Conservation (phyloP, 2,113 vertebrate genomes). For the Rissa tridactyla region DNA sequence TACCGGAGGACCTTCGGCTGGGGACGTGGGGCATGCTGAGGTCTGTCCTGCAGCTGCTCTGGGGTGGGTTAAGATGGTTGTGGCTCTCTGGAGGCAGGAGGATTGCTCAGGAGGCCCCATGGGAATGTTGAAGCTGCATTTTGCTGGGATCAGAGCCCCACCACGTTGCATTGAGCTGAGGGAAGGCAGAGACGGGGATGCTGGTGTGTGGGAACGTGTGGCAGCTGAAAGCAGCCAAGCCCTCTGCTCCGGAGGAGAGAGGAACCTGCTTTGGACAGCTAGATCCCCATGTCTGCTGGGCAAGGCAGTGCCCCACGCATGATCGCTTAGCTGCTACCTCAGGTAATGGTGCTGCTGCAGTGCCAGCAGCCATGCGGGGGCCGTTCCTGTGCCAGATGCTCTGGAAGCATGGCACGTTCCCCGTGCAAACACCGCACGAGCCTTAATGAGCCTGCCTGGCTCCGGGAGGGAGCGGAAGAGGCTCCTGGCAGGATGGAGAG, state of each 20-base stretch:
- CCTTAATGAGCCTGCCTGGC: background rate
- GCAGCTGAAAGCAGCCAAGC: background rate
- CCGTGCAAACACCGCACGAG: rapidly evolving
- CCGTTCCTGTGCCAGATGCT: background rate
- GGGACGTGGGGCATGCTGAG: rapidly evolving
- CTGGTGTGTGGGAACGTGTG: background rate
- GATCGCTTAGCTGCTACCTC: background rate
- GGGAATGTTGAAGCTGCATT: background rate
- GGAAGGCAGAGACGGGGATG: background rate
- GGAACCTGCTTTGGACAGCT: rapidly evolving
- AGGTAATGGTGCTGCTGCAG: background rate
- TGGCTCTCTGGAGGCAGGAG: background rate
- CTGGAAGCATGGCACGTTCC: background rate
- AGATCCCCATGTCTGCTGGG: background rate
- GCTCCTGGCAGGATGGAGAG: background rate
- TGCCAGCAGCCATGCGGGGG: background rate
- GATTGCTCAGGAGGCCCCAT: rapidly evolving
- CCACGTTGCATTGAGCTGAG: rapidly evolving
- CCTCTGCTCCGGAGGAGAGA: background rate
- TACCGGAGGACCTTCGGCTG: background rate
- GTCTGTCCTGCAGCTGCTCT: rapidly evolving
- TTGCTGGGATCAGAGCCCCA: rapidly evolving
- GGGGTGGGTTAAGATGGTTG: background rate
- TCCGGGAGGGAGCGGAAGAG: background rate
- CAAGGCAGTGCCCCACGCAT: rapidly evolving